A percentile compares a stretch with the other conserved stretches of the same genome.
Conservation (phyloP, 2,797 vertebrate species). For the Discoglossus pictus region DNA sequence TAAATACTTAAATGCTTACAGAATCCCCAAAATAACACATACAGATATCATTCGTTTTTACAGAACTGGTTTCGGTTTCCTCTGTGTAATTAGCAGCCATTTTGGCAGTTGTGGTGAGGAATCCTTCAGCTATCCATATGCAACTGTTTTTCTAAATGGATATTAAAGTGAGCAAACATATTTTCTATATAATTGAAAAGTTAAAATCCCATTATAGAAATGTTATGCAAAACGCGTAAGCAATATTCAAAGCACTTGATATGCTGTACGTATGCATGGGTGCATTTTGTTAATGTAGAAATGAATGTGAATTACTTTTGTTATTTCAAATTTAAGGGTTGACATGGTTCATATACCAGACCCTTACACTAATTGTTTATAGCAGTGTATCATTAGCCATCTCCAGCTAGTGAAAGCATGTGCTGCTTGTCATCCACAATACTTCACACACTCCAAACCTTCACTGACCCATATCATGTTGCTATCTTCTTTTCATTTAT, state of each 20-base stretch:
- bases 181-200: slow-evolving; percentile 41
- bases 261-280: slow-evolving; percentile 29
- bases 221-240: slow-evolving; percentile 39
- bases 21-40: too few relatives aligned
- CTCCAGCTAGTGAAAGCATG: too few relatives aligned
- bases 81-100: too few relatives aligned
- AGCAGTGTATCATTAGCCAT: not conserved
- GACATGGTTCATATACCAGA: slow-evolving; percentile 26
- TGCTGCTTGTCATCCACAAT: too few relatives aligned
- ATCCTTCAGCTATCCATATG: too few relatives aligned
- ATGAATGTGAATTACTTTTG: slow-evolving; percentile 25
- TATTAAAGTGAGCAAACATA: slow-evolving; percentile 39
- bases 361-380: slow-evolving; percentile 24
- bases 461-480: too few relatives aligned
- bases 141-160: slow-evolving; percentile 42
- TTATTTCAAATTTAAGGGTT: slow-evolving; percentile 33
- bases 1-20: too few relatives aligned
- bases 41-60: too few relatives aligned
- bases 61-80: too few relatives aligned
- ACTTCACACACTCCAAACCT: too few relatives aligned
- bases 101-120: too few relatives aligned
- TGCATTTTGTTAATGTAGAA: slow-evolving; percentile 28
- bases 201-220: slow-evolving; percentile 40
- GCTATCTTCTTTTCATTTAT: too few relatives aligned
- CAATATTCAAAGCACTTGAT: slow-evolving; percentile 39